Base-by-base conservation (phyloP, 2,888 invertebrate genomes). In the Pyrrhia umbra region DNA sequence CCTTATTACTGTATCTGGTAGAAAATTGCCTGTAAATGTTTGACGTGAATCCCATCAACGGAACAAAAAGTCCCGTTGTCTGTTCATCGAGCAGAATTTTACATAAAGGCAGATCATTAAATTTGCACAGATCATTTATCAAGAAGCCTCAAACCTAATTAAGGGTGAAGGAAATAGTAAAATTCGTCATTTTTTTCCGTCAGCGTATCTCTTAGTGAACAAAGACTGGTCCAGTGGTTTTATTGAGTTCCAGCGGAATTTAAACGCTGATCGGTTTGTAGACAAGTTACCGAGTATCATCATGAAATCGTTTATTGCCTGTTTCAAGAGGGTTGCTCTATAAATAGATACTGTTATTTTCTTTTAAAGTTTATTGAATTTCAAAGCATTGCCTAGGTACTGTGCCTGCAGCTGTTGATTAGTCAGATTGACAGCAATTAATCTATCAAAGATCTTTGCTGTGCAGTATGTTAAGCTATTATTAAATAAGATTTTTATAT, bases 51-150 rank as follows among this genome's bases (percentile, higher is more conserved):
- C 16, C 25, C 16, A 45, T 45, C 30, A 40, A 51, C 20, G 58
- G 59, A 80, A 80, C 65, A 68, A 75, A 57, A 60, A 58, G 45
- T 46, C 34, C 51, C 56, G 63, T 75, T 77, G 68, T 77, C 72
- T 69, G 72, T 79, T 66, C 79, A 73, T 75, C 66, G 62, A 43
- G 56, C 61, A 59, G 47, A 54, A 65, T 76, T 79, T 79, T 76
- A 71, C 68, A 57, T 75, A 72, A 79, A 81, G 55, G 43, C 42
- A 61, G 74, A 70, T 84, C 83, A 79, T 83, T 81, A 82, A 84
- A 83, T 84, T 84, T 77, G 70, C 77, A 75, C 81, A 80, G 77
- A 73, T 79, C 83, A 83, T 84, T 84, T 82, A 77, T 82, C 81
- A 79, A 55, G 65, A 57, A 47, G 37, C 49, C 63, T 68, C 67